A percentile compares a stretch with the other conserved stretches of the same genome.
These are phyloP conservation scores for Chelon labrosus DNA, from an alignment of 2,797 vertebrate genomes.

Conservation along the genomic window DNA sequence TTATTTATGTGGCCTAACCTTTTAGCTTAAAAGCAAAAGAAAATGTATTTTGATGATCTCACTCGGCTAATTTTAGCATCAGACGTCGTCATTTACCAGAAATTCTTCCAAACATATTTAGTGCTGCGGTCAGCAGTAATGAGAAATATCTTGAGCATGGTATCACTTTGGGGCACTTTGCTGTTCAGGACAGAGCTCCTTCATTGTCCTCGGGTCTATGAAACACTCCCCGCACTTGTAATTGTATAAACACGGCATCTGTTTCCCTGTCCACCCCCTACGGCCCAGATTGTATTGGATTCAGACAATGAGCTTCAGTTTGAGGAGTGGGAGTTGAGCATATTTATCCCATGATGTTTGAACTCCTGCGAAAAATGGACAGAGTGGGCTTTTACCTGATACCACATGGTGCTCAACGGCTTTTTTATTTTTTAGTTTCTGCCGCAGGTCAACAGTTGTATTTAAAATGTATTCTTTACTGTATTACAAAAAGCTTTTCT, in stretches of 20 bases:
- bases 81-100: slow-evolving; percentile 52
- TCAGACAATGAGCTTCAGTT: slow-evolving; percentile 78
- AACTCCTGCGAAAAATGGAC: slow-evolving; percentile 60
- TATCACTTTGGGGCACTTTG: slow-evolving; percentile 64
- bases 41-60: slow-evolving; percentile 39
- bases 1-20: not conserved
- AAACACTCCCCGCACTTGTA: slow-evolving; percentile 75
- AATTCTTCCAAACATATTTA: slow-evolving; percentile 59
- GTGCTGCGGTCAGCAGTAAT: slow-evolving; percentile 65
- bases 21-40: not conserved
- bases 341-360: slow-evolving; percentile 76
- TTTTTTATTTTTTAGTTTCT: slow-evolving; percentile 10
- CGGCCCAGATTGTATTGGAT: slow-evolving; percentile 57
- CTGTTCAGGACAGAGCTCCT: slow-evolving; percentile 76
- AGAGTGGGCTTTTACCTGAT: slow-evolving; percentile 62
- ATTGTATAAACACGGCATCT: slow-evolving; percentile 86
- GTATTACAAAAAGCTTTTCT: not conserved
- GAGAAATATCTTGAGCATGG: slow-evolving; percentile 78
- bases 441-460: slow-evolving; percentile 2
- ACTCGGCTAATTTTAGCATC: slow-evolving; percentile 48
- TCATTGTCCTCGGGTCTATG: slow-evolving; percentile 73
- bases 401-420: slow-evolving; percentile 56
- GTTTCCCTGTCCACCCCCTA: slow-evolving; percentile 76
- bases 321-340: slow-evolving; percentile 67
- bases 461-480: not conserved